phyloP scores from a whole-genome alignment of 2,888 invertebrate genomes.

The Acronicta aceris region DNA sequence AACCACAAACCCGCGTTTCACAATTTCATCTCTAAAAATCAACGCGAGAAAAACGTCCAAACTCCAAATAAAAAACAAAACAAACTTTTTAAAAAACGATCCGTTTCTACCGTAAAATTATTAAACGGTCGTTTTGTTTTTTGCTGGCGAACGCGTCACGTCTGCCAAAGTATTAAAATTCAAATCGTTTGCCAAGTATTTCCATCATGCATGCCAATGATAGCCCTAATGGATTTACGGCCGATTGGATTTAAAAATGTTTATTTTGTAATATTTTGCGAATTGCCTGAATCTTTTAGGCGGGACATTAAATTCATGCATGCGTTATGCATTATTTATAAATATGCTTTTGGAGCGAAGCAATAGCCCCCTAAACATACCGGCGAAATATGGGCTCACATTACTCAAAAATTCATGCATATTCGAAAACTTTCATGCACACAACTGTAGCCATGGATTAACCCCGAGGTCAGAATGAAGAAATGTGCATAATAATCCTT shows the following conservation, averaged over 20 bases:
- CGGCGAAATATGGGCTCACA: no score
- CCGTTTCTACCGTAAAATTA: slow-evolving; percentile 14
- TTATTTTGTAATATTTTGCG: not conserved
- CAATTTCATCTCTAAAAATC: slow-evolving; percentile 6
- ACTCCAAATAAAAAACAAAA: not conserved
- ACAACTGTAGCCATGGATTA: no score
- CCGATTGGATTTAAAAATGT: slow-evolving; percentile 3
- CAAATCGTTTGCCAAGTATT: slow-evolving; percentile 9
- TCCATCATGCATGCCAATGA: slow-evolving; percentile 1
- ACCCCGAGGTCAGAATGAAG: no score
- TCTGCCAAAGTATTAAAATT: slow-evolving; percentile 16
- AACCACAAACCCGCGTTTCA: not conserved
- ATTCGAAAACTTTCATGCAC: no score
- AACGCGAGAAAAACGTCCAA: not conserved
- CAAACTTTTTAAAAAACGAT: slow-evolving; percentile 3
- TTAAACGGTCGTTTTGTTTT: slow-evolving; percentile 28
- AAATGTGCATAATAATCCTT: no score
- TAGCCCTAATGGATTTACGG: slow-evolving; percentile 26
- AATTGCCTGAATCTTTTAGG: no score
- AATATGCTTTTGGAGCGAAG: no score
- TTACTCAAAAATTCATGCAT: no score
- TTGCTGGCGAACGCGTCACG: slow-evolving; percentile 2
- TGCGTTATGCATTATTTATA: no score
- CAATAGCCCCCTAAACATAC: no score
- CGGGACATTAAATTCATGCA: no score